Percentiles rank a stretch among this genome's conserved stretches.
phyloP scores from a whole-genome alignment of 2,113 vertebrate genomes.

The Cyphomyrus plagiostoma region DNA sequence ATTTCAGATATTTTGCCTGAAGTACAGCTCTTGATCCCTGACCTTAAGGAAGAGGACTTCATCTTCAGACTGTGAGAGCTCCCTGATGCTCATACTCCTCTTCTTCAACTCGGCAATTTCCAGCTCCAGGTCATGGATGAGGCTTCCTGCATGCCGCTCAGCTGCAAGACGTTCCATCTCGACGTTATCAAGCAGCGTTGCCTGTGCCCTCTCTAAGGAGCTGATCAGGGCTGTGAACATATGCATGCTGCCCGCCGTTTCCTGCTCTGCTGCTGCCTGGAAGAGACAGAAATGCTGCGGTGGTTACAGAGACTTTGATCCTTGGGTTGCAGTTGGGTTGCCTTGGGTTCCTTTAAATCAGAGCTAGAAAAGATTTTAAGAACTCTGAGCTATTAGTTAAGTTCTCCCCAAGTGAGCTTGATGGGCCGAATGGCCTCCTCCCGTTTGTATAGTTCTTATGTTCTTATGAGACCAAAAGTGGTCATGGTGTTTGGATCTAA shows the following conservation, averaged over 20 bases:
- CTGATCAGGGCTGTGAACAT: slow-evolving; percentile 47
- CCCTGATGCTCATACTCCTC: slow-evolving; percentile 35
- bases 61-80: slow-evolving; percentile 49
- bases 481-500: neutral
- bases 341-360: no score
- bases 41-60: slow-evolving; percentile 52
- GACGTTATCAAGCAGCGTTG: slow-evolving; percentile 52
- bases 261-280: slow-evolving; percentile 48
- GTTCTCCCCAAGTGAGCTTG: no score
- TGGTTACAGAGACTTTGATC: neutral
- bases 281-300: neutral
- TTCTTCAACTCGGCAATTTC: slow-evolving; percentile 50
- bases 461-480: neutral
- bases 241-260: slow-evolving; percentile 34
- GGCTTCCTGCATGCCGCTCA: slow-evolving; percentile 42
- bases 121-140: slow-evolving; percentile 51
- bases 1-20: neutral
- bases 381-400: no score
- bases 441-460: no score
- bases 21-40: neutral
- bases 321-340: no score
- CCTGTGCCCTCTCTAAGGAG: slow-evolving; percentile 47
- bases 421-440: no score
- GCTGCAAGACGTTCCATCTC: slow-evolving; percentile 35
- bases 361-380: no score